Percentiles rank a stretch among this genome's conserved stretches.
Evolutionary conservation across 1,140 invertebrate species (phyloP).

Genomic region (Lineus longissimus): DNA sequence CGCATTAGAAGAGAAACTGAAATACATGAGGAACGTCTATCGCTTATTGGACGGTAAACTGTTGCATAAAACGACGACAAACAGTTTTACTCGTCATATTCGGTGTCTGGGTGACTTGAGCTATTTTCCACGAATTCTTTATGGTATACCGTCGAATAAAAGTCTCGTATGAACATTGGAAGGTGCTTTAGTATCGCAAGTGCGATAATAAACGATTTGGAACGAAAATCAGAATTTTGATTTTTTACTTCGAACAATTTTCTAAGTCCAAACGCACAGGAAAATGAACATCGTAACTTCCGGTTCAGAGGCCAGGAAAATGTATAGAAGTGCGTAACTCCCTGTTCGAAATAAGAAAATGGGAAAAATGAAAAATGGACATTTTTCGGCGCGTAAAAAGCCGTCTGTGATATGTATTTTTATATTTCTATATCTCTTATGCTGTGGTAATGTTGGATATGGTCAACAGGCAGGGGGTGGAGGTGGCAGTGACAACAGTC

Average conservation of each 20-base stretch:
- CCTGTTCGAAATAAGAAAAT: neutral
- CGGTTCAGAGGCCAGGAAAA: neutral
- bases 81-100: constrained; percentile 8
- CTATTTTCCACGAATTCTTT: constrained; percentile 4
- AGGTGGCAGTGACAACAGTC: neutral
- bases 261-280: neutral
- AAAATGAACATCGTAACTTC: neutral
- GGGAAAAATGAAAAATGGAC: neutral
- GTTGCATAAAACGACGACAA: constrained; percentile 2
- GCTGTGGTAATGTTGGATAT: constrained; percentile 5
- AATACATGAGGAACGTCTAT: constrained; percentile 5
- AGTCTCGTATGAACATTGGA: constrained; percentile 1
- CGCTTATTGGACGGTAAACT: constrained; percentile 5
- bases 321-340: neutral
- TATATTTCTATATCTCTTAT: neutral
- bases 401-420: neutral
- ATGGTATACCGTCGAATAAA: neutral
- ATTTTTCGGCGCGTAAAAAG: neutral
- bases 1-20: constrained; percentile 2
- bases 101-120: neutral
- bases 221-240: neutral
- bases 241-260: too few relatives aligned
- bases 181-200: neutral
- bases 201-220: constrained; percentile 1
- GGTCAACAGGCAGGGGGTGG: neutral